Percentiles rank a stretch among this genome's conserved stretches.
These are phyloP conservation scores for Sisor rabdophorus DNA, from an alignment of 2,113 vertebrate species.

Conservation along the genomic window DNA sequence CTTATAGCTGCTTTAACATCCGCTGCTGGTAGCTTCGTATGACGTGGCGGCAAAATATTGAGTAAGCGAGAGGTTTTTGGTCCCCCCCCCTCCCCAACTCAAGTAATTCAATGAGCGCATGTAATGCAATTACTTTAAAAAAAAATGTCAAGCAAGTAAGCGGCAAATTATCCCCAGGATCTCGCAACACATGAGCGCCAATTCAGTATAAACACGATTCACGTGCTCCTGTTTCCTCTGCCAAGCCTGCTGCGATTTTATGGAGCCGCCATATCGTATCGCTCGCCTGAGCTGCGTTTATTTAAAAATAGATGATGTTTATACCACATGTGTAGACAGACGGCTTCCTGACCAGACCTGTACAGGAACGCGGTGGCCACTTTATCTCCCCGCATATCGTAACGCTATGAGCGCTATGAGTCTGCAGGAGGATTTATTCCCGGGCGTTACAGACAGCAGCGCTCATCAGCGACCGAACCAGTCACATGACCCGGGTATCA, in stretches of 20 bases:
- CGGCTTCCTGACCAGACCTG: not conserved
- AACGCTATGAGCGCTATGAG: not conserved
- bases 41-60: not conserved
- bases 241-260: not conserved
- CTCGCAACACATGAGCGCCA: not conserved
- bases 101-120: not conserved
- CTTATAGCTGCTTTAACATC: no score
- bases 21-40: not conserved
- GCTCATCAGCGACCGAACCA: not conserved
- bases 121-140: not conserved
- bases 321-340: conserved; percentile 24
- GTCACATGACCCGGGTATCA: not conserved
- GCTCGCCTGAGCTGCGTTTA: conserved; percentile 19
- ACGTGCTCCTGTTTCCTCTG: not conserved
- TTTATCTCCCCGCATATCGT: not conserved
- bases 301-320: conserved; percentile 49
- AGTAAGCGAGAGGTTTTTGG: not conserved
- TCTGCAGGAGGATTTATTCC: not conserved
- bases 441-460: not conserved
- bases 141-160: not conserved
- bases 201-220: no score
- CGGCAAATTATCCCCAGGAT: not conserved
- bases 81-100: no score
- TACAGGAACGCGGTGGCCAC: not conserved
- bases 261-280: conserved; percentile 12